Evolutionary conservation across 2,888 invertebrate species (phyloP).

Genomic region (Minunthozetes semirufus): DNA sequence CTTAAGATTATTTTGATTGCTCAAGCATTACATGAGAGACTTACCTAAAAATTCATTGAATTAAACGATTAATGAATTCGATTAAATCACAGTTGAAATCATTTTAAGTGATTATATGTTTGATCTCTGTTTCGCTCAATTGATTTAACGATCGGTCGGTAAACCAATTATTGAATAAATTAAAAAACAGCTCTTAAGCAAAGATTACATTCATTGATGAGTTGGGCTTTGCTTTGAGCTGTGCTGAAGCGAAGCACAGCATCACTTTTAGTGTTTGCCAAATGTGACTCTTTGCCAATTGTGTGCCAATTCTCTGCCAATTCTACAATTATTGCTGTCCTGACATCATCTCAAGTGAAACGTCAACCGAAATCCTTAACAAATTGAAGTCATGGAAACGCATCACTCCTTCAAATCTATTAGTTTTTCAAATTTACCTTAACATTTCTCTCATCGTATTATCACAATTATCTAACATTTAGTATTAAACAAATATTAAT

Average conservation of each 20-base stretch:
- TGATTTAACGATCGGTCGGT: not conserved
- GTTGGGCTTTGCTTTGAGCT: not conserved
- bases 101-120: not conserved
- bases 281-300: conserved; percentile 9
- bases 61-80: not conserved
- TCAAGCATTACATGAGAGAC: no score
- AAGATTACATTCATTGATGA: conserved; percentile 11
- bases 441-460: not conserved
- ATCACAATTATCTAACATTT: no score
- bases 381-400: conserved; percentile 28
- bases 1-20: no score
- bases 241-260: not conserved
- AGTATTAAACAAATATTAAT: no score
- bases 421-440: not conserved
- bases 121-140: not conserved
- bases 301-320: not conserved
- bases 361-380: conserved; percentile 11
- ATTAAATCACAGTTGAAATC: not conserved
- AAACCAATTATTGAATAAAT: not conserved
- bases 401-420: not conserved
- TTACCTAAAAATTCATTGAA: not conserved
- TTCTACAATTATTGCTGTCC: not conserved
- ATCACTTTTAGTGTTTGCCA: conserved; percentile 7
- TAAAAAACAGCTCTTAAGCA: not conserved
- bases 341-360: conserved; percentile 17